Base-by-base conservation (phyloP, 92 coral and sea anemone species). In the Actinernus sp. region DNA sequence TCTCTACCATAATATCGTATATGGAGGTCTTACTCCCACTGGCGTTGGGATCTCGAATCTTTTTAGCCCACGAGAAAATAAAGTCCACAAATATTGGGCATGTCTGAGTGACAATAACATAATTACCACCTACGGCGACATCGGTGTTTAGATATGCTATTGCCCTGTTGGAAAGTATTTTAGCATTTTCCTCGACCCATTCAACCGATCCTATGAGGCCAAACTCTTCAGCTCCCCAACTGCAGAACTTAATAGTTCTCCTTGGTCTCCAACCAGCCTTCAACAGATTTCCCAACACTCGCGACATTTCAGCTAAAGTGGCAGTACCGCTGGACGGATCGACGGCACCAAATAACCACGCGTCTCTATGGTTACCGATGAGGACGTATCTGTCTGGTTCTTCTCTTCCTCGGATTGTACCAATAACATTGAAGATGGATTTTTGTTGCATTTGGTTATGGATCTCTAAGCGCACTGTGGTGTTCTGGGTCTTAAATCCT, bases 161-260 rank as follows among this genome's bases (percentile, higher is more conserved):
- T 3, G 96, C 96, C 39, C 96, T 31, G 48, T 75, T 72, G 9
- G 44, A 32, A 0, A 90, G 79, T 9, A 80, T 30, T 54, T 75
- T 65, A 2, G 71, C 55, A 43, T 90, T 48, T 49, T 90, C 73
- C 37, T 90, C 74, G 6, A 90, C 96, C 84, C 84, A 90, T 55
- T 90, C 96, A 3, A 65, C 68, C 0, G 92, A 85, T 13, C 96
- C 96, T 0, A 80, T 49, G 24, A 85, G 57, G 0, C 91, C 91
- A 8, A 70, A 58, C 61, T 89, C 96, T 28, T 89, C 91, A 0
- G 91, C 96, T 3, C 81, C 96, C 96, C 96, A 84, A 55, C 96
- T 89, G 50, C 96, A 90, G 29, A 90, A 73, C 75, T 68, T 80
- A 9, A 90, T 60, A 4, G 97, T 90, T 23, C 97, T 65, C 43